Percentiles rank a stretch among this genome's conserved stretches.
These are phyloP conservation scores for Pseudorasbora parva DNA, from an alignment of 2,113 vertebrate genomes.

Conservation along the genomic window DNA sequence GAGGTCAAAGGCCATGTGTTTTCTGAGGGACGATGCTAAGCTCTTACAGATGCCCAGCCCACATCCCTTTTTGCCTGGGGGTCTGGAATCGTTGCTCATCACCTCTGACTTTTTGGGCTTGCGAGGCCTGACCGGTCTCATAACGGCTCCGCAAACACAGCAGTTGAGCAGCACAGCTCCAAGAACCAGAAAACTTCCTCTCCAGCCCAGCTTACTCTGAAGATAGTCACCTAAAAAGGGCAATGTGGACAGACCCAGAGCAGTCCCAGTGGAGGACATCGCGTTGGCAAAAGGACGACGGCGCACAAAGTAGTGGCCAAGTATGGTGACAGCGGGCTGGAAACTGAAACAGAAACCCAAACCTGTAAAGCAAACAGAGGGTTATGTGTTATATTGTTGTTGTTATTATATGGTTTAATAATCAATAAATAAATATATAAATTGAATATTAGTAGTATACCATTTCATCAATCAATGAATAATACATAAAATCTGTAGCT, in stretches of 20 bases:
- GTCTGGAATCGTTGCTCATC: conserved; percentile 56
- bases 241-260: conserved; percentile 84
- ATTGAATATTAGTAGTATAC: not conserved
- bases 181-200: conserved; percentile 89
- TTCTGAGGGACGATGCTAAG: conserved; percentile 60
- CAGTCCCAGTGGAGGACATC: conserved; percentile 85
- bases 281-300: conserved; percentile 85
- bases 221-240: conserved; percentile 85
- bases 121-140: conserved; percentile 81
- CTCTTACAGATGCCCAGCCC: not conserved
- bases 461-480: not conserved
- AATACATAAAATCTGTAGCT: not conserved
- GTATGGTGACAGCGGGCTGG: conserved; percentile 85
- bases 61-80: conserved; percentile 9
- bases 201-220: conserved; percentile 86
- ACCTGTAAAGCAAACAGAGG: conserved; percentile 70
- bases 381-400: not conserved
- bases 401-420: not conserved
- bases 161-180: conserved; percentile 88
- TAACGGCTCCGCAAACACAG: conserved; percentile 88
- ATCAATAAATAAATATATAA: not conserved
- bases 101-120: conserved; percentile 54
- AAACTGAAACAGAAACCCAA: conserved; percentile 93
- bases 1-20: conserved; percentile 91
- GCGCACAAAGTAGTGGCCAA: conserved; percentile 88